Conservation (phyloP, 2,797 vertebrate species). For the Chelon auratus region DNA sequence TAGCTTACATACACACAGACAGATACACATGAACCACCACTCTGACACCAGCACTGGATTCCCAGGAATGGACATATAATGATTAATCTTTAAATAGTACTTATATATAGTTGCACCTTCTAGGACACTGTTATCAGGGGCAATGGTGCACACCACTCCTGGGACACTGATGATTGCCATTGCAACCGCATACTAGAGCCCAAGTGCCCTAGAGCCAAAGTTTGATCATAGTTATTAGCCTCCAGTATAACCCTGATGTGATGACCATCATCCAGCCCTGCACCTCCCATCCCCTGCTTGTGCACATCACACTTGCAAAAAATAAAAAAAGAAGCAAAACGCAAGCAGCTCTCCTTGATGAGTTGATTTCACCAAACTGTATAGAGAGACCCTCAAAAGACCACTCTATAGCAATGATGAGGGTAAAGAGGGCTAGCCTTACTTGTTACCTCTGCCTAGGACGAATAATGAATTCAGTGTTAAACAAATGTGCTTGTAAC, state of each 20-base stretch:
- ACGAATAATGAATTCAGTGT: conserved; percentile 61
- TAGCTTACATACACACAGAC: conserved; percentile 63
- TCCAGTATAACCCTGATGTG: conserved; percentile 29
- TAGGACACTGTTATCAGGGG: conserved; percentile 48
- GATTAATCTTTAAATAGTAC: conserved; percentile 45
- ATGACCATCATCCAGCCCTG: conserved; percentile 31
- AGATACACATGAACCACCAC: conserved; percentile 51
- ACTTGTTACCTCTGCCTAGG: conserved; percentile 64
- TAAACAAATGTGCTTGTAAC: conserved; percentile 54
- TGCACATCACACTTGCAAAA: conserved; percentile 18
- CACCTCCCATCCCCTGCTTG: conserved; percentile 14
- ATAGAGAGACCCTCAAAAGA: conserved; percentile 61
- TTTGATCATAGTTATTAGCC: conserved; percentile 29
- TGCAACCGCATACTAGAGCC: conserved; percentile 2
- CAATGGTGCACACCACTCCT: conserved; percentile 35
- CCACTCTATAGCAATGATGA: conserved; percentile 63
- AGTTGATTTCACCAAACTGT: conserved; percentile 57
- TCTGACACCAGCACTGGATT: conserved; percentile 77
- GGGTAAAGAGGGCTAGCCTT: conserved; percentile 65
- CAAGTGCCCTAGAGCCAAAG: not conserved
- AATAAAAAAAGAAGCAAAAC: conserved; percentile 8
- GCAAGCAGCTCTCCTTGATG: conserved; percentile 31
- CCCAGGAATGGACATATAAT: conserved; percentile 69
- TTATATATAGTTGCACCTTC: conserved; percentile 43
- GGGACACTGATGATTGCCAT: conserved; percentile 35